A percentile compares a stretch with the other conserved stretches of the same genome.
Evolutionary conservation across 2,113 vertebrate species (phyloP).

Genomic region (Chamaea fasciata): DNA sequence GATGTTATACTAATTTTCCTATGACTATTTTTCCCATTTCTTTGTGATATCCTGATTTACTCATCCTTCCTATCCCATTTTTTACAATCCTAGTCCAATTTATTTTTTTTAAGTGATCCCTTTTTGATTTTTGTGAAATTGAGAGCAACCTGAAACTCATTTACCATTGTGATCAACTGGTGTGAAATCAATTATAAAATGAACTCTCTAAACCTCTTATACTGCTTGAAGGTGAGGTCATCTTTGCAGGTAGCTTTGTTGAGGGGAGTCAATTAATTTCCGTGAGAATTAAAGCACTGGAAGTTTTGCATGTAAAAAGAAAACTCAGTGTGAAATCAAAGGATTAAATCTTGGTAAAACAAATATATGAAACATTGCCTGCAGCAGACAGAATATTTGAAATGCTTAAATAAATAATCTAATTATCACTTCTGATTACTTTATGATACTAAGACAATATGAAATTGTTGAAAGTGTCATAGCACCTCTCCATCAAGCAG

Average conservation of each 20-base stretch:
- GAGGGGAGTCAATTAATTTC: neutral
- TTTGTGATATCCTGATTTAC: slow-evolving; percentile 36
- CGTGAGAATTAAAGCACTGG: neutral
- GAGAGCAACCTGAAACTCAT: slow-evolving; percentile 73
- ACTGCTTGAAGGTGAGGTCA: slow-evolving; percentile 50
- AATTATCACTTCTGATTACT: neutral
- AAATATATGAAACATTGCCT: neutral
- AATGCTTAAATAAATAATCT: neutral
- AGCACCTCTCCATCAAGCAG: slow-evolving; percentile 33
- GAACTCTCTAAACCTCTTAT: neutral
- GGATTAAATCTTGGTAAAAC: neutral
- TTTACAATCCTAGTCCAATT: slow-evolving; percentile 18
- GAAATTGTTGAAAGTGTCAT: neutral
- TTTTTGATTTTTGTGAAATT: slow-evolving; percentile 59
- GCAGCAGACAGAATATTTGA: neutral
- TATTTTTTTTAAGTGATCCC: slow-evolving; percentile 14
- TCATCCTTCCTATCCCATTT: slow-evolving; percentile 34
- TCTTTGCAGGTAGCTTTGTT: neutral
- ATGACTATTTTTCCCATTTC: slow-evolving; percentile 42
- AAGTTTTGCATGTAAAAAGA: neutral
- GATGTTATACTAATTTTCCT: slow-evolving; percentile 71
- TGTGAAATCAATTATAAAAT: slow-evolving; percentile 45
- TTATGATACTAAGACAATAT: neutral
- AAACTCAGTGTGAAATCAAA: neutral
- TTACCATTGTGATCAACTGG: slow-evolving; percentile 73